phyloP scores from a whole-genome alignment of 2,113 vertebrate species.

The Chinchilla lanigera region DNA sequence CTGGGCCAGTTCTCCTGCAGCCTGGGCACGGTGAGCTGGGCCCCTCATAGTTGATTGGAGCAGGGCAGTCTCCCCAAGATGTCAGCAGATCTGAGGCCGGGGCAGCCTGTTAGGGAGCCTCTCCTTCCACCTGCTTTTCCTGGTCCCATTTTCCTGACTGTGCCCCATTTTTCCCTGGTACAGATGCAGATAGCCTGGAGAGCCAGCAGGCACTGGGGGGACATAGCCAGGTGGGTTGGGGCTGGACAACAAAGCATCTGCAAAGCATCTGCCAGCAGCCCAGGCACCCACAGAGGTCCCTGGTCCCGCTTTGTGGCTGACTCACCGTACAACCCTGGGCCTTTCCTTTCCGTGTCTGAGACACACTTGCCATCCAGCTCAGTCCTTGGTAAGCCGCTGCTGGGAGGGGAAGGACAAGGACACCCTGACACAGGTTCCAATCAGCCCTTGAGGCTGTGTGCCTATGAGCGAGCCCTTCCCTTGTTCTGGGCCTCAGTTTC shows the following conservation, averaged over 20 bases:
- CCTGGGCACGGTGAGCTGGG: slow-evolving; percentile 91
- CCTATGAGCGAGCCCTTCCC: neutral
- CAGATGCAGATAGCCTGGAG: too few relatives aligned
- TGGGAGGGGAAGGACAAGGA: neutral
- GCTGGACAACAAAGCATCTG: too few relatives aligned
- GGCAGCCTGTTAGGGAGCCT: neutral
- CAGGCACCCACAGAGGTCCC: neutral
- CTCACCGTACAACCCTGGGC: neutral
- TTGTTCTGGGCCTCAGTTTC: neutral
- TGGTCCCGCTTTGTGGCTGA: neutral
- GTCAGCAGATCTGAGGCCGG: neutral
- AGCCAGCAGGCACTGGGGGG: neutral
- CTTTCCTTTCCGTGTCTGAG: neutral
- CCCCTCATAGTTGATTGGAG: neutral
- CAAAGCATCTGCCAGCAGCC: neutral
- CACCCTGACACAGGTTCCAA: neutral
- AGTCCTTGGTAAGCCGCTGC: neutral
- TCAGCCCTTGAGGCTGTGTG: neutral
- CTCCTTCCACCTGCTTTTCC: neutral
- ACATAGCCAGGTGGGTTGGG: neutral
- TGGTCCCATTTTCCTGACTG: neutral
- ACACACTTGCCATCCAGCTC: neutral
- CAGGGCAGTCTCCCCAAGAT: neutral
- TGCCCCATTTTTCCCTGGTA: neutral
- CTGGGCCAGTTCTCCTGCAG: slow-evolving; percentile 97